Base-by-base conservation (phyloP, 1,140 invertebrate species). In the Caenorhabditis latens region DNA sequence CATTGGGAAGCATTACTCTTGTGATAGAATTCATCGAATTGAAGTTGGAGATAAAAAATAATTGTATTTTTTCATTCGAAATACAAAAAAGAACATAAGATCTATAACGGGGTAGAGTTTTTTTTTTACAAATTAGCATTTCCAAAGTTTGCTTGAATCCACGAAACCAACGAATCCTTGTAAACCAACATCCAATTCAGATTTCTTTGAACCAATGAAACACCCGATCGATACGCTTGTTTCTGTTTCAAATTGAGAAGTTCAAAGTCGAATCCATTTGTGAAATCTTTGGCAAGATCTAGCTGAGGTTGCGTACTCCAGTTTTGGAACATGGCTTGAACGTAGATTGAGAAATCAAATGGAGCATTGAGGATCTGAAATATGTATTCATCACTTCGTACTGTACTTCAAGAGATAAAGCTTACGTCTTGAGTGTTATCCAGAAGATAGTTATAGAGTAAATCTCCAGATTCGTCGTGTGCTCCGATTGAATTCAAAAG, bases 331-430 rank as follows among this genome's bases (percentile, higher is more conserved):
- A 79, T 50, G 5, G 71, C 71, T 21, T 79, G 32, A 24, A 79
- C n/a, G 71, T 79, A 79, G 11, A 79, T 14, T 4, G 71, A 79
- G 71, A 79, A 53, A 42, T 79, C 71, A 50, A 50, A 79, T 24
- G 71, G 71, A 79, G 71, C 71, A 32, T 79, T 79, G n/a, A 50
- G 46, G 13, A 79, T 79, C 71, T 79, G 71, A 53, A 79, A 75
- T 5, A 46, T n/a, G 3, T 46, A 19, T 8, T 53, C 11, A 50
- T 50, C 8, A 5, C 13, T 50, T 48, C 21, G 8, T 21, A 50
- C 11, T 13, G 24, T 43, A 79, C 0, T n/a, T 24, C n/a, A 53
- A 13, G 11, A 53, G n/a, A 16, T 71, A 46, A 13, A 13, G 46
- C 19, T 48, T 79, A 79, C 71, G 13, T 79, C 71, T 21, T 21